Conservation (phyloP, 1,140 invertebrate genomes). For the Drosophila nebulosa region DNA sequence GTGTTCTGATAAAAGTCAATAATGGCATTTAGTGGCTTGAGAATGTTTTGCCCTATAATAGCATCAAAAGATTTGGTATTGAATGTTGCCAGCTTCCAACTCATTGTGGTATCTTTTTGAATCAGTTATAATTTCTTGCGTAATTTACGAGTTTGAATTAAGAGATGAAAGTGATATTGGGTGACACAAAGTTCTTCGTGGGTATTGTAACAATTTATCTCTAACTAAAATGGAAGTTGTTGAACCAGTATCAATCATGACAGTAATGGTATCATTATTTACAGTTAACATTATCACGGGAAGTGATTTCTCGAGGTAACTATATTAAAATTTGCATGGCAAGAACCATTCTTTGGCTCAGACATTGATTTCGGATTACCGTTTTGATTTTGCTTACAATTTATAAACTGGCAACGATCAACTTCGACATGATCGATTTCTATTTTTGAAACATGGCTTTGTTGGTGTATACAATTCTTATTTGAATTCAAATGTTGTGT, state of each 20-base stretch:
- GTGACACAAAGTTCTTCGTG: background rate
- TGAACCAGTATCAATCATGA: too few relatives aligned
- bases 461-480: constrained; percentile 8
- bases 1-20: constrained; percentile 27
- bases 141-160: background rate
- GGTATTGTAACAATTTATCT: background rate
- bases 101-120: background rate
- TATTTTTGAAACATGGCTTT: constrained; percentile 19
- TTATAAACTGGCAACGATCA: too few relatives aligned
- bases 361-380: too few relatives aligned
- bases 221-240: background rate
- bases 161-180: background rate
- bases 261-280: constrained; percentile 22
- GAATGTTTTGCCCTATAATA: constrained; percentile 10
- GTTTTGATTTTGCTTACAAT: too few relatives aligned
- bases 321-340: constrained; percentile 17
- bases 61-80: constrained; percentile 14
- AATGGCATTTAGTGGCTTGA: constrained; percentile 5
- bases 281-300: constrained; percentile 23
- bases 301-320: constrained; percentile 15
- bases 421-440: too few relatives aligned
- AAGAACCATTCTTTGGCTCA: constrained; percentile 8
- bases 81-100: background rate
- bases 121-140: background rate
- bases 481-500: constrained; percentile 26